These are phyloP conservation scores for Pachliopta kotzebuea DNA, from an alignment of 2,888 invertebrate genomes.

Conservation along the genomic window DNA sequence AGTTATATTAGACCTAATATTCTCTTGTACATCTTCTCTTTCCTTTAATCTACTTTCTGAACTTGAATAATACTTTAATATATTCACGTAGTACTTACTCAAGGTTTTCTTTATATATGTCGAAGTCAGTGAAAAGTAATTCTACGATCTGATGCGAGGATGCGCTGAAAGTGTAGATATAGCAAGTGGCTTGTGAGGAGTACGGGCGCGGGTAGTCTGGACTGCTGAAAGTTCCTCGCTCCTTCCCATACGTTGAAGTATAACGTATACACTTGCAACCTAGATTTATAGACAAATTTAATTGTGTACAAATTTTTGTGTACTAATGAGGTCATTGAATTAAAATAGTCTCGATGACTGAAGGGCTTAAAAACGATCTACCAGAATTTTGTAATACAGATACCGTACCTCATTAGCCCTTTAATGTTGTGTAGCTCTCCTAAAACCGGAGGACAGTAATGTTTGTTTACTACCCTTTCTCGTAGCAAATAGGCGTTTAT, in stretches of 20 bases:
- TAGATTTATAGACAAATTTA: constrained; percentile 48
- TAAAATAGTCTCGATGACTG: too few species aligned
- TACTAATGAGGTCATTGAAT: neutral
- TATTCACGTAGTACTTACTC: constrained; percentile 81
- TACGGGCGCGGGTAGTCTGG: constrained; percentile 91
- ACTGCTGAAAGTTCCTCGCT: constrained; percentile 89
- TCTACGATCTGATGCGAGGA: constrained; percentile 90
- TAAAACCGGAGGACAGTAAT: too few species aligned
- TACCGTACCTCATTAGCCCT: too few species aligned
- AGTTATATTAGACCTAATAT: too few species aligned
- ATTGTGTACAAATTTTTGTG: too few species aligned
- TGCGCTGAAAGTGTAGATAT: constrained; percentile 91
- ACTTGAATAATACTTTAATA: neutral
- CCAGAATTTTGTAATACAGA: too few species aligned
- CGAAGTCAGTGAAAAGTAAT: constrained; percentile 89
- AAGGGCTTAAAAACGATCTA: too few species aligned
- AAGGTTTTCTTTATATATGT: constrained; percentile 83
- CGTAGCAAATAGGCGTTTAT: too few species aligned
- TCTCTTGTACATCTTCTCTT: too few species aligned
- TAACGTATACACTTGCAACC: constrained; percentile 92
- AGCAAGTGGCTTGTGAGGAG: constrained; percentile 87
- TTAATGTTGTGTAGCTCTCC: too few species aligned
- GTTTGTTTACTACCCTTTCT: too few species aligned
- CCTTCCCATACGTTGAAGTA: constrained; percentile 89
- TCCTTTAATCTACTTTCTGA: neutral